Evolutionary conservation across 1,140 invertebrate genomes (phyloP), one percentile per base, ranked within the genome.

Genomic region (Diploscapter pachys): DNA sequence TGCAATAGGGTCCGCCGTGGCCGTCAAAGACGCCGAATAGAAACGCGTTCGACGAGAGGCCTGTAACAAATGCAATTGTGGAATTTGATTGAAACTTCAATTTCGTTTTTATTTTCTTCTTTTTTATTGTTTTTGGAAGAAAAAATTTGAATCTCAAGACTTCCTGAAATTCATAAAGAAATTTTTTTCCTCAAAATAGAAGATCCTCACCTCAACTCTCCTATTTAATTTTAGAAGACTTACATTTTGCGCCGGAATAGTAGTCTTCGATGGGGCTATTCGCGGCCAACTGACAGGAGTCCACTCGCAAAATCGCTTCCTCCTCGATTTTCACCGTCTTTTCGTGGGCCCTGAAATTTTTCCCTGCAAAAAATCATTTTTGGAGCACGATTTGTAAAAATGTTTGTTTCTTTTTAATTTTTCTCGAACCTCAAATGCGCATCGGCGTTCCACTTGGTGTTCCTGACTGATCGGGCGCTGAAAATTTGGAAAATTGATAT

Each of bases 1-100:
- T 74, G 71, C 83, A 84, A 11, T 77, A 52, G 49, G 55, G 65
- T 3, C 83, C 83, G 6, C 79, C 83, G 71, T 85, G 83, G 8
- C 83, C 83, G 74, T 85, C 83, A 59, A 85, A 85, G 4, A 85
- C 82, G 31, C 84, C 83, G 59, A 85, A 76, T 4, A 85, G 63
- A 64, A 77, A 80, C 48, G 83, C 83, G 64, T 82, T 77, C 31
- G 84, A 86, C 2, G 78, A 80, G 4, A 85, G 55, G 63, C 75
- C 69, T 71, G 66, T 5, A 70, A 69, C 53, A 49, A 4, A 75
- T 4, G 13, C 13, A 5, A 11, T 61, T 13, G 6, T 31, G 49
- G 52, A 5, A 3, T 61, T 59, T 59, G 13, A 2, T 59, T 59
- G 9, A 59, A 11, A 2, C 9, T 31, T 31, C 31, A 11, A 59